Evolutionary conservation across 2,113 vertebrate genomes (phyloP).

Genomic region (Arenaria interpres): DNA sequence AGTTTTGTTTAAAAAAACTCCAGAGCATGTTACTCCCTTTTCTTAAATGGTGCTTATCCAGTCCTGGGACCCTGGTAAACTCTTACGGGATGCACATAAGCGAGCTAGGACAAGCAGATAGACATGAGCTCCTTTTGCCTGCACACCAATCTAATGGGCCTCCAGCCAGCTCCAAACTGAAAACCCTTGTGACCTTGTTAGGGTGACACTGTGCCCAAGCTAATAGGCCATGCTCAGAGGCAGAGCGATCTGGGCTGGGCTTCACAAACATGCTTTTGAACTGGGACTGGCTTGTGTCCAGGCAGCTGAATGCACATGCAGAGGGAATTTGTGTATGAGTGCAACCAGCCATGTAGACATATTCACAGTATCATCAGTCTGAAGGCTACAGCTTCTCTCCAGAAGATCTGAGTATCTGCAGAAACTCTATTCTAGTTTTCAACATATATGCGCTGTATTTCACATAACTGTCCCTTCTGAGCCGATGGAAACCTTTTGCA

Average conservation of each 20-base stretch:
- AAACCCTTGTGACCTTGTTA: slow-evolving; percentile 24
- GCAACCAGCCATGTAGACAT: neutral
- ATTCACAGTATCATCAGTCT: neutral
- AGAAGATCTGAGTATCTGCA: neutral
- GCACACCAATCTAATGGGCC: neutral
- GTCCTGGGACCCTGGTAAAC: neutral
- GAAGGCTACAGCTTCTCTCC: neutral
- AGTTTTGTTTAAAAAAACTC: neutral
- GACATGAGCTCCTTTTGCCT: neutral
- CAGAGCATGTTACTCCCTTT: neutral
- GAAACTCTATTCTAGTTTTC: neutral
- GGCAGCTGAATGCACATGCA: neutral
- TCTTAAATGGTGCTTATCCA: neutral
- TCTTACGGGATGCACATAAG: neutral
- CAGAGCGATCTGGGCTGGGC: neutral
- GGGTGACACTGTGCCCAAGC: neutral
- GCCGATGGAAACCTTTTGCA: neutral
- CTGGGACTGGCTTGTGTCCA: neutral
- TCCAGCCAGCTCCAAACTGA: neutral
- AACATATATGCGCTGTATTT: neutral
- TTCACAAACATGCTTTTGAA: slow-evolving; percentile 24
- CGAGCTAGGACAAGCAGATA: neutral
- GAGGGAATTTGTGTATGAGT: neutral
- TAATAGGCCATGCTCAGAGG: neutral
- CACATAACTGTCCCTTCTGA: neutral